A percentile compares a stretch with the other conserved stretches of the same genome.
These are phyloP conservation scores for Eulemur rufifrons DNA, from an alignment of 2,113 vertebrate species.

Conservation along the genomic window DNA sequence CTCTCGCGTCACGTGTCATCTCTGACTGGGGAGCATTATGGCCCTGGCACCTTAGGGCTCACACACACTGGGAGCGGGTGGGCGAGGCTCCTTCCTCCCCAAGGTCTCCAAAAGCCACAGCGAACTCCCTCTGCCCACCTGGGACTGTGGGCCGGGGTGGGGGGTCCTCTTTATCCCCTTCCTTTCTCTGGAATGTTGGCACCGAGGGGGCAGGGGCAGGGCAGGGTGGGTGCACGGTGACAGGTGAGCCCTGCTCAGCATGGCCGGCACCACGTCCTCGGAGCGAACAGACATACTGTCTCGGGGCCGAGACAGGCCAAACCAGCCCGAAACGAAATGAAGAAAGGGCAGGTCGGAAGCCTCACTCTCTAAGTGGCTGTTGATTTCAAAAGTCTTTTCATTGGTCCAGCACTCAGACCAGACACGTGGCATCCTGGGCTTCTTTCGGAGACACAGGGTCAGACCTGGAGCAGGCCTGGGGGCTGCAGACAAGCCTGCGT, in stretches of 20 bases:
- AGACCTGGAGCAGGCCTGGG: background rate
- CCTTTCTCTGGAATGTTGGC: background rate
- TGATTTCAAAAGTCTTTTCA: background rate
- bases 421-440: rapidly evolving
- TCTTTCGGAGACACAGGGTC: background rate
- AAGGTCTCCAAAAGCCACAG: background rate
- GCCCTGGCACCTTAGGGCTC: background rate
- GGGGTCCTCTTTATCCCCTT: background rate
- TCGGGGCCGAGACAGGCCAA: background rate
- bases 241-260: background rate
- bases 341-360: background rate
- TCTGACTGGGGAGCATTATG: background rate
- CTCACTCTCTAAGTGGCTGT: background rate
- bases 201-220: background rate
- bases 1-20: background rate
- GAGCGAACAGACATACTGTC: background rate
- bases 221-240: background rate
- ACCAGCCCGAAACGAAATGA: background rate
- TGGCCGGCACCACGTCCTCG: rapidly evolving
- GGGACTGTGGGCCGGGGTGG: background rate
- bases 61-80: rapidly evolving
- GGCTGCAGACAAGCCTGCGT: background rate
- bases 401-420: background rate
- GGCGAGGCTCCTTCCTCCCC: background rate
- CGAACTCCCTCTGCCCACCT: background rate